Evolutionary conservation across 2,888 invertebrate genomes (phyloP), one percentile per base, ranked within the genome.

Genomic region (Physocephala rufipes): DNA sequence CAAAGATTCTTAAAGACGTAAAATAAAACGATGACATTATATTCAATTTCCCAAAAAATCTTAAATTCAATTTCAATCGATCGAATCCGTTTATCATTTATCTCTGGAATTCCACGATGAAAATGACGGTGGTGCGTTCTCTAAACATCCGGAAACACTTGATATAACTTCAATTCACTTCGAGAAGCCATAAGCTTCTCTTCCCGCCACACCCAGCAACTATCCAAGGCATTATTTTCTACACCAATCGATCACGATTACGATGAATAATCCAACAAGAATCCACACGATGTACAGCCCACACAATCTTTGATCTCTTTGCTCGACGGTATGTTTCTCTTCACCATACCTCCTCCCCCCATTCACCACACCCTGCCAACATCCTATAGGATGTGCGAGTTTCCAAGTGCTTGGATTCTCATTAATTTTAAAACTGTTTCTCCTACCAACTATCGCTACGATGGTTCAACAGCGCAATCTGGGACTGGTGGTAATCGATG

Each of bases 201-300:
- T 58, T 58, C 9, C 16, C 58, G 26, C 26, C 58, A 58, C 58
- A 58, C 28, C 58, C 15, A 28, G 24, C 26, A 7, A 28, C 26
- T 58, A 2, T 28, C 58, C 1, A 15, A 28, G 28, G 26, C 28
- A 28, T 58, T 58, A 26, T 58, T 58, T 24, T 9, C 15, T 16
- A 3, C 28, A 26, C 15, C 47, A 45, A 63, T 63, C 63, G 2
- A 24, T 63, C 63, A 63, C n/a, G 47, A 63, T 47, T 47, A 26
- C 21, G 15, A 7, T 63, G 26, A 45, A 24, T 26, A 47, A 49
- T 45, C 47, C 45, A 26, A 24, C 26, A 4, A 26, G 26, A 63
- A 26, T 24, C 24, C 16, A 1, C 16, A 7, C 24, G 47, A 47
- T 63, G 26, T 45, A 43, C n/a, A 45, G 24, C 15, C 12, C 36